Evolutionary conservation across 1,140 invertebrate genomes (phyloP), one percentile per base, ranked within the genome.

Genomic region (Orussus abietinus): DNA sequence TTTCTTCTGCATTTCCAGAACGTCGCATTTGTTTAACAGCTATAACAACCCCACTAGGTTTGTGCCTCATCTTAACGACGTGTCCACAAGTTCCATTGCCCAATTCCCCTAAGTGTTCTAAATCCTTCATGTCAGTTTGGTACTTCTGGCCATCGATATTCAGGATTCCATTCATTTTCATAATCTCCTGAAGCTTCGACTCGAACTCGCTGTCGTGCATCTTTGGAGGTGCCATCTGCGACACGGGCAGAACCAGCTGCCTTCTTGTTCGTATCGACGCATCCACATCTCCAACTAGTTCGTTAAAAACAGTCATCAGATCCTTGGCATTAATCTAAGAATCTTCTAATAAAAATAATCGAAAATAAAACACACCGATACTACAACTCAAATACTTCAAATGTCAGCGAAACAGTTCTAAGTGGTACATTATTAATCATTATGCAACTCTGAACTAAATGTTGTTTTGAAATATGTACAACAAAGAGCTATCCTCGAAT

Each of bases 11-110:
- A 65, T 98, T 97, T 9, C 94, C 92, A 6, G 93, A 96, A 26
- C 94, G 80, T 45, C 95, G 80, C 95, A 99, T 99, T 88, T 98
- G 93, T 84, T 98, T 98, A 1, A 98, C 95, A 47, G 95, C 95
- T 62, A 98, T 92, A 19, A 91, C 79, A 56, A 84, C 83, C 14
- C 81, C 78, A 49, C 89, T 92, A 6, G 84, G 83, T 66, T 83
- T 87, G 69, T 98, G 94, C 47, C 81, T 74, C 95, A 98, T 97
- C 75, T 95, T 94, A 2, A 95, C 88, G 5, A 98, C 95, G 74
- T 96, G 91, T n/a, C 94, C 94, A 71, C 92, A 97, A 5, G 93
- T 96, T 3, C 95, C 96, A 69, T 90, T 91, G 41, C 95, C 96
- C 30, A 98, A 75, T 67, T 96, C 93, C 5, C 92, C 90, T 21